Base-by-base conservation (phyloP, 2,797 vertebrate species). In the Loriculus beryllinus region DNA sequence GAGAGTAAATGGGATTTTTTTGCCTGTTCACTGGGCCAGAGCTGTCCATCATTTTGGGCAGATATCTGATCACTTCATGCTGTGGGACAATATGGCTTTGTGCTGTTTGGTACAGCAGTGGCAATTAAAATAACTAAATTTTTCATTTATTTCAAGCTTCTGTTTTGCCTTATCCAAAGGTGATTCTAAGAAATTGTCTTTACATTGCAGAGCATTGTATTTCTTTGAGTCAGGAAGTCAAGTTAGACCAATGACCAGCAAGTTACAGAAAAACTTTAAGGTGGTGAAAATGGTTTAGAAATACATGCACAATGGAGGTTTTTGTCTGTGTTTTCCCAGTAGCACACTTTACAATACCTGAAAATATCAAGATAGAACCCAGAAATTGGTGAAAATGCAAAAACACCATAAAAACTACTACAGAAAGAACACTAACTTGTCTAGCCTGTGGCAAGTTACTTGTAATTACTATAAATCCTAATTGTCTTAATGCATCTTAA, bases 41-140 rank as follows among this genome's bases (percentile, higher is more conserved):
- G 97, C 98, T 98, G 98, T 98, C 98, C 98, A 98, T 98, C 98
- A 98, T 98, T 97, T 96, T 95, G 93, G 97, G 97, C 98, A 98
- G 97, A 96, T 97, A 97, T 98, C 98, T 97, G 98, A 98, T 98
- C 97, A 94, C 96, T 98, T 96, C 98, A 97, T 97, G 97, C 98
- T 98, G 98, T 95, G 98, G 97, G 95, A 97, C 98, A 98, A 97
- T 98, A 98, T 98, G 97, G 98, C 97, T 98, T 97, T 97, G 95
- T 96, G 96, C 93, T 94, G 96, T 95, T 96, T 91, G 90, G 80
- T 96, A 97, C 94, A 96, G 91, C 96, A 95, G 77, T 90, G 91
- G 86, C 97, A 96, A 96, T 95, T 96, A 97, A 87, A 95, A 92
- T 94, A 94, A 95, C 95, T 95, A 96, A 88, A 82, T 95, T 97